phyloP scores from a whole-genome alignment of 2,888 invertebrate species.

The Eupithecia abbreviata region DNA sequence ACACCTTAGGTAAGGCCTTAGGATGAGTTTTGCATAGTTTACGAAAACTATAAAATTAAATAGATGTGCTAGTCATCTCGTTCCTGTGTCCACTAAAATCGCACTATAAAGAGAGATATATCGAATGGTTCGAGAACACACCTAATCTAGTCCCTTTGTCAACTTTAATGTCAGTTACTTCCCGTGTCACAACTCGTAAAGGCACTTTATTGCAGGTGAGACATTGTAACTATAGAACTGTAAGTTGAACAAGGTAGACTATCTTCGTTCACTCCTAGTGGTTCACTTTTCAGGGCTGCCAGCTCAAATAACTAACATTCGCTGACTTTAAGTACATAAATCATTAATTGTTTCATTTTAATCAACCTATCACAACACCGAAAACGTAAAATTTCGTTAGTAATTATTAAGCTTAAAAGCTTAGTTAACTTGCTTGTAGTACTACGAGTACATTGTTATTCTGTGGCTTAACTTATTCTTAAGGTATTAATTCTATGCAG shows the following conservation, averaged over 20 bases:
- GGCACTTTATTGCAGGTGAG: not conserved
- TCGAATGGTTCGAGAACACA: not conserved
- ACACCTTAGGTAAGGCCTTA: not conserved
- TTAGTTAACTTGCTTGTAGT: no score
- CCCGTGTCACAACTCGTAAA: not conserved
- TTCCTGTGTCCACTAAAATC: not conserved
- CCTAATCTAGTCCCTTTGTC: not conserved
- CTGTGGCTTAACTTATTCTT: not conserved
- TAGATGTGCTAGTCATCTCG: not conserved
- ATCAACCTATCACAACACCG: not conserved
- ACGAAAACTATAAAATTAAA: no score
- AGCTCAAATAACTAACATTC: not conserved
- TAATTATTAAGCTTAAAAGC: not conserved
- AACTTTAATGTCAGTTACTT: not conserved
- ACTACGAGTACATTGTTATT: no score
- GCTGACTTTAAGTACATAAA: not conserved
- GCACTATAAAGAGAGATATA: not conserved
- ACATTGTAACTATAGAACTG: not conserved
- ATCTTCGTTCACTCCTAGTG: not conserved
- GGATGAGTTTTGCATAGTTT: not conserved
- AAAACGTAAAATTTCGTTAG: not conserved
- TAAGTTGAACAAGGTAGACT: constrained; percentile 5
- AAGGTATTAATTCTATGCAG: not conserved
- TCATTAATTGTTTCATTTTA: not conserved
- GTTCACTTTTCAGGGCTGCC: not conserved